These are phyloP conservation scores for Cerastis rubricosa DNA, from an alignment of 2,888 invertebrate genomes.

Conservation along the genomic window DNA sequence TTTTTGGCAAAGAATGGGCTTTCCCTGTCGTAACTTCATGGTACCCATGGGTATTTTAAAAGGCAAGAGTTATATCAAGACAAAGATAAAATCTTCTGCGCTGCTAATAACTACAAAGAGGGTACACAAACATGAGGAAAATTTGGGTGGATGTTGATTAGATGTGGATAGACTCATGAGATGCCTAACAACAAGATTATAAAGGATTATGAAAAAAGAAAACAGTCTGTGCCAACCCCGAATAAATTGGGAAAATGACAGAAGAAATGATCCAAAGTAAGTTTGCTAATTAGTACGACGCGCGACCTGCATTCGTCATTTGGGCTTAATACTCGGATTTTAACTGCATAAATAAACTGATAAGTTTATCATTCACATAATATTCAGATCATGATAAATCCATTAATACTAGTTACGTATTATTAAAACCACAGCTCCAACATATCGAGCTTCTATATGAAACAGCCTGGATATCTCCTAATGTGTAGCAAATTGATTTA, in stretches of 20 bases:
- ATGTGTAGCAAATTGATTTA: constrained; percentile 63
- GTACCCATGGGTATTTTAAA: constrained; percentile 1
- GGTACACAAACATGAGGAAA: not conserved
- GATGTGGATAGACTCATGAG: not conserved
- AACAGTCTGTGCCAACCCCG: not conserved
- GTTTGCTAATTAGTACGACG: not conserved
- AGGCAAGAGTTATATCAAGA: not conserved
- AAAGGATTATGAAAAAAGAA: not conserved
- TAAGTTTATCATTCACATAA: not conserved
- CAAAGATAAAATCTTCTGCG: not conserved
- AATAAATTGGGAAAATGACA: not conserved
- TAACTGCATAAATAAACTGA: not conserved
- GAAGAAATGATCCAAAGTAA: not conserved
- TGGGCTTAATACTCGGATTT: not conserved
- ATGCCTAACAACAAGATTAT: not conserved
- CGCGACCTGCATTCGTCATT: not conserved
- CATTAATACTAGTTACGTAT: not conserved
- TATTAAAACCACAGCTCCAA: constrained; percentile 4
- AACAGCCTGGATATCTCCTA: constrained; percentile 28
- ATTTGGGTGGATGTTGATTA: not conserved
- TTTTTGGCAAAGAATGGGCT: constrained; percentile 7
- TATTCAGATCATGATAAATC: not conserved
- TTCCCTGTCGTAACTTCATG: not conserved
- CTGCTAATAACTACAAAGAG: not conserved
- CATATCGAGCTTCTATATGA: not conserved